Conservation (phyloP, 2,888 invertebrate species). For the Apamea monoglypha region DNA sequence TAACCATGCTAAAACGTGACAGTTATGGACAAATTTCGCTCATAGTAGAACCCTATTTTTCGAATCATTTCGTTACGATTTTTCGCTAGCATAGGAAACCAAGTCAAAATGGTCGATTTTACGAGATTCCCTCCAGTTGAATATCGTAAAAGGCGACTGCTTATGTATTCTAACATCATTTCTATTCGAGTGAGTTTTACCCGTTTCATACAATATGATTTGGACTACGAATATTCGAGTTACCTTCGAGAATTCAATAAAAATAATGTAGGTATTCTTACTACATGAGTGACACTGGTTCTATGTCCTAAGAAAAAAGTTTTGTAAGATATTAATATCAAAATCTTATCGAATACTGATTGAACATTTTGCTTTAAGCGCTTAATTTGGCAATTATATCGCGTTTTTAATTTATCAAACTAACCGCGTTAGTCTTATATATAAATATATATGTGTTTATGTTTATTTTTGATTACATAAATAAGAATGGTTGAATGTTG, state of each 20-base stretch:
- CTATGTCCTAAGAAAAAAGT: neutral
- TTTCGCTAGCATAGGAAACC: neutral
- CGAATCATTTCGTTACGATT: neutral
- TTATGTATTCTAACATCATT: slow-evolving; percentile 34
- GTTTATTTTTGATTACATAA: neutral
- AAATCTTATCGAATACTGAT: neutral
- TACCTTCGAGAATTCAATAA: slow-evolving; percentile 16
- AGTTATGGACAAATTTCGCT: neutral
- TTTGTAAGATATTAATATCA: neutral
- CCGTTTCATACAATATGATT: slow-evolving; percentile 26
- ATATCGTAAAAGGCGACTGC: slow-evolving; percentile 2
- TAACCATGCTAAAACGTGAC: neutral
- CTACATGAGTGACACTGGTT: slow-evolving; percentile 1
- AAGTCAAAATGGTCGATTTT: neutral
- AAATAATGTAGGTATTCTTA: slow-evolving; percentile 11
- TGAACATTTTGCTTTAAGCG: neutral
- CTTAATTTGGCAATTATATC: neutral
- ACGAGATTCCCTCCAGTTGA: slow-evolving; percentile 2
- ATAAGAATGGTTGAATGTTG: neutral
- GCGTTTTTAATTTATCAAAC: neutral
- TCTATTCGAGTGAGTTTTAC: slow-evolving; percentile 13
- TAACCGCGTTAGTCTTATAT: neutral
- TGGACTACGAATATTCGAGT: slow-evolving; percentile 30
- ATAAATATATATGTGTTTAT: neutral
- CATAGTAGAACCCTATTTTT: neutral